phyloP scores from a whole-genome alignment of 2,113 vertebrate genomes.

The Sakesphorus luctuosus region DNA sequence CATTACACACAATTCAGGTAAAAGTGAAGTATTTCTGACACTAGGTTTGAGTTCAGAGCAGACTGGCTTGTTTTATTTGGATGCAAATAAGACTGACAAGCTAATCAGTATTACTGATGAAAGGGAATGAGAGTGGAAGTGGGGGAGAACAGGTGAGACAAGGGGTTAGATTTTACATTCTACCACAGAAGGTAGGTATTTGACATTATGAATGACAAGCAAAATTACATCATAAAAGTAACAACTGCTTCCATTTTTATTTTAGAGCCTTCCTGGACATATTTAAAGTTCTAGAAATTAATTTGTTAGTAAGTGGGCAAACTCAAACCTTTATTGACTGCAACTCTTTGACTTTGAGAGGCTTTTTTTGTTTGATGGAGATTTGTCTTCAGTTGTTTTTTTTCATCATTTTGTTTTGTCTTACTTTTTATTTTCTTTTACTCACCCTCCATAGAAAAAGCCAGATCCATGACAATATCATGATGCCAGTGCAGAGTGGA shows the following conservation, averaged over 20 bases:
- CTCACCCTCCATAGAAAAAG: conserved; percentile 90
- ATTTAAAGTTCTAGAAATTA: not conserved
- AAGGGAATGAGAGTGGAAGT: rapidly evolving
- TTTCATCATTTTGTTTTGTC: too few relatives aligned
- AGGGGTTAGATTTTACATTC: not conserved
- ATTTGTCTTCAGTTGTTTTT: not conserved
- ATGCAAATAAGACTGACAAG: not conserved
- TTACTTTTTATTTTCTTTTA: not conserved
- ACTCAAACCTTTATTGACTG: not conserved
- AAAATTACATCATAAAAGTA: not conserved
- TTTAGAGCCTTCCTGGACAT: not conserved
- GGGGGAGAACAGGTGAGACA: not conserved
- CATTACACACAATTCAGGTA: not conserved
- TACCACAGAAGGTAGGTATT: not conserved
- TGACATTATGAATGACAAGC: not conserved
- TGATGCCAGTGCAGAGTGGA: conserved; percentile 92
- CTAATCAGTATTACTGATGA: not conserved
- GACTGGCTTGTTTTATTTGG: not conserved
- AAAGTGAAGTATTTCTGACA: not conserved
- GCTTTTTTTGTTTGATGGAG: not conserved
- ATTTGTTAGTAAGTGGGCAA: not conserved
- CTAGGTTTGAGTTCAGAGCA: not conserved
- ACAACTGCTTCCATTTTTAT: not conserved
- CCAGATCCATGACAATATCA: conserved; percentile 82
- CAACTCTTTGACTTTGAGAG: not conserved